These are phyloP conservation scores for Pitangus sulphuratus DNA, from an alignment of 2,797 vertebrate species.

Conservation along the genomic window DNA sequence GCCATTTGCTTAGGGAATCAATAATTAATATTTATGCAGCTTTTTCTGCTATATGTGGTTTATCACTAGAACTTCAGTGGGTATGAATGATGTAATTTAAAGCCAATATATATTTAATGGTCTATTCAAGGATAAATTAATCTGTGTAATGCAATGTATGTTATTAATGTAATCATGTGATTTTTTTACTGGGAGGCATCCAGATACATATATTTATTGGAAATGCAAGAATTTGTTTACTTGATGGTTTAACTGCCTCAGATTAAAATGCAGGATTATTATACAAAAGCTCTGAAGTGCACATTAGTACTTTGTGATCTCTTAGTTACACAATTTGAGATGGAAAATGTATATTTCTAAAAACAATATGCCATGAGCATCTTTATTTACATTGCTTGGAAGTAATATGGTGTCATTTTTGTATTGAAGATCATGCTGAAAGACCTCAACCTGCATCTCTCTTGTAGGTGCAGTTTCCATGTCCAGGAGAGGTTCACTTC, in stretches of 20 bases:
- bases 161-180: neutral
- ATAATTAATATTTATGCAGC: slow-evolving; percentile 36
- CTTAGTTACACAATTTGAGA: neutral
- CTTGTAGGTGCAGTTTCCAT: neutral
- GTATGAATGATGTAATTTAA: slow-evolving; percentile 5
- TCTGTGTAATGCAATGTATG: neutral
- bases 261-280: neutral
- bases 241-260: neutral
- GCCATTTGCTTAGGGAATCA: neutral
- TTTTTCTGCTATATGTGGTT: slow-evolving; percentile 2
- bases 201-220: neutral
- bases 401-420: neutral
- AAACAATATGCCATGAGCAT: neutral
- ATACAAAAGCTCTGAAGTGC: neutral
- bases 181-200: neutral
- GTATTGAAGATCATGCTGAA: neutral
- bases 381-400: neutral
- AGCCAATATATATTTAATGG: neutral
- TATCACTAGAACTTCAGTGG: neutral
- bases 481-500: neutral
- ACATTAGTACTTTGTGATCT: neutral
- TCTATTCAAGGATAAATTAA: neutral
- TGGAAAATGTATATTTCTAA: neutral
- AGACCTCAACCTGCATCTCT: neutral
- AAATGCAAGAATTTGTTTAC: neutral